Conservation (phyloP, 30 jellyfish, hydroid and myxozoan species). For the Calvadosia cruxmelitensis region DNA sequence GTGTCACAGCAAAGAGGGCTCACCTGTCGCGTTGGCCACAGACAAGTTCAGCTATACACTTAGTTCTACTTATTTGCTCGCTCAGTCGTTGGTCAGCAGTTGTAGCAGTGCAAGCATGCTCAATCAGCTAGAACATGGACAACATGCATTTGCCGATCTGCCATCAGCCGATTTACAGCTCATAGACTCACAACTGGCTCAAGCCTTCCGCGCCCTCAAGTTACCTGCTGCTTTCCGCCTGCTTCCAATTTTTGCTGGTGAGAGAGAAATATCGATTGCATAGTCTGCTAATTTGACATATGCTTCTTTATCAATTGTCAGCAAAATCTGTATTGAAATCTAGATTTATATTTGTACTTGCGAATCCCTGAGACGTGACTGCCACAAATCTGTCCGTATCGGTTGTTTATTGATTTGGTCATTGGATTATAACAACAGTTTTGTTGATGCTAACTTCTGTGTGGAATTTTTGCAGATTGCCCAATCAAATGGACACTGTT, state of each 20-base stretch:
- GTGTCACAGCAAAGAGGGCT: slow-evolving; percentile 2
- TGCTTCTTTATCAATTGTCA: too few relatives aligned
- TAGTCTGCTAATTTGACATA: too few relatives aligned
- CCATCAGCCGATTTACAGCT: slow-evolving; percentile 16
- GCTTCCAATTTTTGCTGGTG: slow-evolving; percentile 2
- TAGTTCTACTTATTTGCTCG: slow-evolving; percentile 58
- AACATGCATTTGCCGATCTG: slow-evolving; percentile 13
- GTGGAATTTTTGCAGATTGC: neutral
- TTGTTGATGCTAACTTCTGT: too few relatives aligned
- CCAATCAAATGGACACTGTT: slow-evolving; percentile 51
- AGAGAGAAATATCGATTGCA: too few relatives aligned
- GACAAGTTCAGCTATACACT: slow-evolving; percentile 40
- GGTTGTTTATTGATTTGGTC: too few relatives aligned
- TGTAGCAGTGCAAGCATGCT: slow-evolving; percentile 38
- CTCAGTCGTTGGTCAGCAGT: slow-evolving; percentile 67
- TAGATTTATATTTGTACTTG: too few relatives aligned
- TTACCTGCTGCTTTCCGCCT: slow-evolving; percentile 27
- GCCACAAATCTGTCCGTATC: too few relatives aligned
- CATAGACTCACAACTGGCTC: slow-evolving; percentile 32
- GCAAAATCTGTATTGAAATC: too few relatives aligned
- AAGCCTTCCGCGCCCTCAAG: slow-evolving; percentile 28
- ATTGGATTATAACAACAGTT: neutral
- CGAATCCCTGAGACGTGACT: too few relatives aligned
- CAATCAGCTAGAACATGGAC: slow-evolving; percentile 36
- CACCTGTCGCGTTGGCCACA: slow-evolving; percentile 1